Evolutionary conservation across 2,797 vertebrate species (phyloP).

Genomic region (Danio choprae): DNA sequence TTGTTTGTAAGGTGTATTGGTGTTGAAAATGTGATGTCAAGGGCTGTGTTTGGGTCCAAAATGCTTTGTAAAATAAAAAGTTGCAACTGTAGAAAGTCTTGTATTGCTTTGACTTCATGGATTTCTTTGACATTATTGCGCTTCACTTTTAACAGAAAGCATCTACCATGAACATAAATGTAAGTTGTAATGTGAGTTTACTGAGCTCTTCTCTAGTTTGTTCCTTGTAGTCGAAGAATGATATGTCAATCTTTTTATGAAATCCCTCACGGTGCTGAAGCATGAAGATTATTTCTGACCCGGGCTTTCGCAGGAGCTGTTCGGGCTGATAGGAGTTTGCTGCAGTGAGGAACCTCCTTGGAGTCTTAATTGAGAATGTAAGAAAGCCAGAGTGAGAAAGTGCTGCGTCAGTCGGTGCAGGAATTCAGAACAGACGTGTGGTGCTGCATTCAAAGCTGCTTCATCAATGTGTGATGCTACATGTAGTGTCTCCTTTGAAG

Average conservation of each 20-base stretch:
- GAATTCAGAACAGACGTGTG: neutral
- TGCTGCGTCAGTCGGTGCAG: slow-evolving; percentile 28
- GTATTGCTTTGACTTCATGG: too few species aligned
- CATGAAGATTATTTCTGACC: slow-evolving; percentile 29
- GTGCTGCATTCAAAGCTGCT: neutral
- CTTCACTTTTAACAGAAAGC: slow-evolving; percentile 8
- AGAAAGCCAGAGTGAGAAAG: slow-evolving; percentile 11
- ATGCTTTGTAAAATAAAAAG: neutral
- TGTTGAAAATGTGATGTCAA: too few species aligned
- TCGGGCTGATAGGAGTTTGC: slow-evolving; percentile 37
- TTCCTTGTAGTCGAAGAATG: slow-evolving; percentile 19
- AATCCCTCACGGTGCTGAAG: slow-evolving; percentile 28
- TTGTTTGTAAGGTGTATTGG: too few species aligned
- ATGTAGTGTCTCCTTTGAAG: neutral
- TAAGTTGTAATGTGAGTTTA: slow-evolving; percentile 2
- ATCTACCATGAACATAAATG: neutral
- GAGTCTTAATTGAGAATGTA: slow-evolving; percentile 42
- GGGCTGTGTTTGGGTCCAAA: neutral
- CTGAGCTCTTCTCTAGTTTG: neutral
- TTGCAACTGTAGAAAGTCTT: neutral
- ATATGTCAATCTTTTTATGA: slow-evolving; percentile 32
- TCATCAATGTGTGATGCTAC: neutral
- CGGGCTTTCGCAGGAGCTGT: slow-evolving; percentile 24
- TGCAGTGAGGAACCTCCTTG: slow-evolving; percentile 36
- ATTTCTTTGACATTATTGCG: neutral